These are phyloP conservation scores for Nemurella pictetii DNA, from an alignment of 2,888 invertebrate species.

Conservation along the genomic window DNA sequence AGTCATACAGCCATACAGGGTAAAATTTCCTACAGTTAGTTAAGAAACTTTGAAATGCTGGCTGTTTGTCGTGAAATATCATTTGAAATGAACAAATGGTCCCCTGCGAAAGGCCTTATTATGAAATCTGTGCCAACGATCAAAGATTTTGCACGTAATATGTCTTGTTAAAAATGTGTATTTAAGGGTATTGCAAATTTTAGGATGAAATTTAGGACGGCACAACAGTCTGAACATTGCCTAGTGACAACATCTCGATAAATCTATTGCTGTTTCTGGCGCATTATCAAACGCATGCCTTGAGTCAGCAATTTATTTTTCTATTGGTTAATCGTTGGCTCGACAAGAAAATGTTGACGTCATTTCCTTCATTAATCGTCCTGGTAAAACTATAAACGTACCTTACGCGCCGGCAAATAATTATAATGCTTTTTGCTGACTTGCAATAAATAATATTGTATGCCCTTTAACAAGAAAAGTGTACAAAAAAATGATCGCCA, in stretches of 20 bases:
- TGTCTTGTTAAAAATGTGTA: too few relatives aligned
- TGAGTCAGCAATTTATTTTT: conserved; percentile 38
- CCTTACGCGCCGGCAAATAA: conserved; percentile 29
- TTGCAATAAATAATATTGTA: conserved; percentile 32
- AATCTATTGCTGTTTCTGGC: neutral
- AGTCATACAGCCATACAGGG: too few relatives aligned
- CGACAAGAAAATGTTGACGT: conserved; percentile 28
- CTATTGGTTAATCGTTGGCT: conserved; percentile 24
- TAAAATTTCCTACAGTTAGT: too few relatives aligned
- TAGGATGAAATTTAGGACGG: too few relatives aligned
- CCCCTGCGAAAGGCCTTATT: too few relatives aligned
- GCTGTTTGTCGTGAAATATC: too few relatives aligned
- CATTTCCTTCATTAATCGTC: conserved; percentile 31
- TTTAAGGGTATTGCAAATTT: too few relatives aligned
- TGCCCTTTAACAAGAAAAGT: conserved; percentile 24
- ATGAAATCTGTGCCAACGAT: too few relatives aligned
- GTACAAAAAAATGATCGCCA: conserved; percentile 14
- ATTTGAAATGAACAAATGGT: too few relatives aligned
- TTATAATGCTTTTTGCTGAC: conserved; percentile 34
- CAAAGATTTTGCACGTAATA: too few relatives aligned
- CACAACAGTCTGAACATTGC: neutral
- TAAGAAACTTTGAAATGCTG: too few relatives aligned
- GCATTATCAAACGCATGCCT: neutral
- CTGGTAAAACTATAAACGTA: conserved; percentile 9
- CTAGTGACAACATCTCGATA: neutral